These are phyloP conservation scores for Sarcophaga bullata DNA, from an alignment of 1,140 invertebrate genomes.

Conservation along the genomic window DNA sequence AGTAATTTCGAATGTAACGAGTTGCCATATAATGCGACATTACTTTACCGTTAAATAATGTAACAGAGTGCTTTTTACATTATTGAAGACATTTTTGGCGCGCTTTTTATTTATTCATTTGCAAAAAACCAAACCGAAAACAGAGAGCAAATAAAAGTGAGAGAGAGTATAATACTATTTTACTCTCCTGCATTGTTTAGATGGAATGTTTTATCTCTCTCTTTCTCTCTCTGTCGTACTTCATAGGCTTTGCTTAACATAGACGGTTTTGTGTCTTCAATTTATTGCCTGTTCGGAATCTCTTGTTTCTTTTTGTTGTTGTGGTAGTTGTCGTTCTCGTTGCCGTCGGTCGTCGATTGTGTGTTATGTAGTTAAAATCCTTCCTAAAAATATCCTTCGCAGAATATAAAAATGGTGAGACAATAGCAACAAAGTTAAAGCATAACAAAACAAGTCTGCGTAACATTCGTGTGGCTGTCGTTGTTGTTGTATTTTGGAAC, in stretches of 20 bases:
- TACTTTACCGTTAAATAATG: no score
- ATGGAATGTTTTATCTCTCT: neutral
- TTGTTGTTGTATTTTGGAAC: neutral
- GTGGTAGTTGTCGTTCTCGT: neutral
- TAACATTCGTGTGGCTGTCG: neutral
- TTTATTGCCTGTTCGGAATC: neutral
- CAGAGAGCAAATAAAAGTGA: neutral
- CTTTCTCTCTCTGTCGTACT: neutral
- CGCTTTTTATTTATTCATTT: neutral
- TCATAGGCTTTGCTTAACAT: neutral
- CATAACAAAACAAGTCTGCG: conserved; percentile 16
- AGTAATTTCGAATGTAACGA: neutral
- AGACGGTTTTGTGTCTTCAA: neutral
- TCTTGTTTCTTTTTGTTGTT: neutral
- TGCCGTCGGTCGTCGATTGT: neutral
- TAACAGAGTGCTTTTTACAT: no score
- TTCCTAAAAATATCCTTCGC: conserved; percentile 3
- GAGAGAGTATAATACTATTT: neutral
- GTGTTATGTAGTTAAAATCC: neutral
- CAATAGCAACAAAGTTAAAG: neutral
- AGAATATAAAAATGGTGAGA: neutral
- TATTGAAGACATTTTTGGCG: neutral
- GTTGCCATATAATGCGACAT: neutral
- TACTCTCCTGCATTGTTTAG: neutral
- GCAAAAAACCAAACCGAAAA: no score